Conservation (phyloP, 2,113 vertebrate species). For the Onychostruthus taczanowskii region DNA sequence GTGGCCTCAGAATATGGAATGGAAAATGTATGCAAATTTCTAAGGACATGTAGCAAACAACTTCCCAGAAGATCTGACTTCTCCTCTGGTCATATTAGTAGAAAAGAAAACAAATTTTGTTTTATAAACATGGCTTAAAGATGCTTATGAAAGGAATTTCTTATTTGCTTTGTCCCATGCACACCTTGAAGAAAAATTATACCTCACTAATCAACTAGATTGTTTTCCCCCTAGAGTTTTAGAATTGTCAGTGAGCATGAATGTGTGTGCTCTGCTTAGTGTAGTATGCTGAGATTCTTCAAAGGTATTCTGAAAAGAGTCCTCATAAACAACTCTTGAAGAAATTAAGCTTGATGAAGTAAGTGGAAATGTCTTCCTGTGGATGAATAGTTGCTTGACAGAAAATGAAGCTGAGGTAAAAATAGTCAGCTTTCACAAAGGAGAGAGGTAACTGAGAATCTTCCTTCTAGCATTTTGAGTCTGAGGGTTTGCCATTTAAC, state of each 20-base stretch:
- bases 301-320: neutral
- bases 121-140: neutral
- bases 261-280: neutral
- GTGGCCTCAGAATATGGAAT: neutral
- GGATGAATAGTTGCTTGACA: neutral
- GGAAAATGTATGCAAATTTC: neutral
- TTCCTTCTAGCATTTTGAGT: neutral
- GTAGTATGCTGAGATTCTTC: neutral
- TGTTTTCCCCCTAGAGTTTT: neutral
- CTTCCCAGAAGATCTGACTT: neutral
- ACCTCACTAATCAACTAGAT: neutral
- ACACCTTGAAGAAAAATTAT: neutral
- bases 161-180: neutral
- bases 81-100: neutral
- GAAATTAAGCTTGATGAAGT: conserved; percentile 54
- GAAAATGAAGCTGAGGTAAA: conserved; percentile 12
- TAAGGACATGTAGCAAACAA: neutral
- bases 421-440: neutral
- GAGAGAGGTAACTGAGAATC: neutral
- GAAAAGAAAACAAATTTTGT: neutral
- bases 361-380: neutral
- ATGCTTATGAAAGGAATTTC: neutral
- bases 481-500: neutral
- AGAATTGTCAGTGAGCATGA: neutral
- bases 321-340: conserved; percentile 28